phyloP scores from a whole-genome alignment of 2,797 vertebrate species.

The Parauchenoglanis ngamensis region DNA sequence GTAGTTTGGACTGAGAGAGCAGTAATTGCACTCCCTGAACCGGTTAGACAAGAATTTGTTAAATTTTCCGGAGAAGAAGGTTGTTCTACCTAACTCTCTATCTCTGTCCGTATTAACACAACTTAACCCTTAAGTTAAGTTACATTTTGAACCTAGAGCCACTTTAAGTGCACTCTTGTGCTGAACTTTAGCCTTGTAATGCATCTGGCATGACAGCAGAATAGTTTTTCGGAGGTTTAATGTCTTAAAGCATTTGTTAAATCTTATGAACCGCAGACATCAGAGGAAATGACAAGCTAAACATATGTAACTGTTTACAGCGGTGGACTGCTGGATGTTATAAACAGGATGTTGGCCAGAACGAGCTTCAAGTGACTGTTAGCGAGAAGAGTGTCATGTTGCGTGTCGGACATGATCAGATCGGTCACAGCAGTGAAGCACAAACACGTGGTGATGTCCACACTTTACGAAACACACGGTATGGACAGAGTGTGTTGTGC shows the following conservation, averaged over 20 bases:
- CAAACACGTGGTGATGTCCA: neutral
- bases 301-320: neutral
- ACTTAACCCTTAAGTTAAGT: neutral
- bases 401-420: neutral
- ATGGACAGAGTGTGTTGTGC: neutral
- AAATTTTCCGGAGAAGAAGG: neutral
- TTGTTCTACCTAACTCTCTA: neutral
- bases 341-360: neutral
- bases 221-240: neutral
- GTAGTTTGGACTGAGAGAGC: neutral
- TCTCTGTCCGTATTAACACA: neutral
- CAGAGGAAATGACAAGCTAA: neutral
- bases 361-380: neutral
- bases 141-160: too few species aligned
- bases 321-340: neutral
- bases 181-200: neutral
- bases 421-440: neutral
- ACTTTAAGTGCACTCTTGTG: neutral
- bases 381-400: neutral
- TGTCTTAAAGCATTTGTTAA: neutral
- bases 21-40: neutral
- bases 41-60: neutral
- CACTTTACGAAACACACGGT: neutral
- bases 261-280: neutral
- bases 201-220: too few species aligned